Base-by-base conservation (phyloP, 2,888 invertebrate species). In the Xestia xanthographa region DNA sequence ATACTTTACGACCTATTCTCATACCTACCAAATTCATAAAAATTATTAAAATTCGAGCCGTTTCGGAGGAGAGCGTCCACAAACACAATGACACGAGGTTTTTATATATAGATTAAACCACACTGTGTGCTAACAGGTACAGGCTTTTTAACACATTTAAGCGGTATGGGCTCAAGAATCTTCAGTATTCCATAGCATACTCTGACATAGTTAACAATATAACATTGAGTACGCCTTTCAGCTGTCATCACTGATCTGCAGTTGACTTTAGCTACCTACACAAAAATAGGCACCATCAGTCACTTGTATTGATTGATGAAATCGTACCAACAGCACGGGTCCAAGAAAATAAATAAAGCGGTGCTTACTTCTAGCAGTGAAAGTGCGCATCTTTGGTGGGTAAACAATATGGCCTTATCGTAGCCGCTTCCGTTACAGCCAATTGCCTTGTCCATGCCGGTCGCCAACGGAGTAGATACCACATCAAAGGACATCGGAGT, bases 401-500 rank as follows among this genome's bases (percentile, higher is more conserved):
- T 94, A 3, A 92, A 22, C 6, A 91, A 56, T 17, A 93, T 20
- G 43, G 86, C 85, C 5, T 81, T 85, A 63, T 94, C 93, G 79
- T 91, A 92, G 0, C 87, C 86, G 12, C 91, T 91, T 0, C 79
- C 86, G 14, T 90, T 87, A n/a, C 79, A 82, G 1, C 85, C 82
- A 12, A 90, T 84, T 0, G 90, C 26, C 1, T 34, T 14, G 29
- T 91, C 86, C 82, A 95, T 90, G 8, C 92, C 90, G 0, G 29
- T 72, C 2, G 82, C 56, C 45, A 96, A 80, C 1, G 93, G 91
- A 1, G n/a, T 38, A 2, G 83, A 72, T 11, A 95, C 90, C 38
- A 96, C 80, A 79, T 97, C 97, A 8, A 94, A 86, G 0, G 96
- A 94, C 70, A 98, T 90, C 0, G 97, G 96, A 6, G 97, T 96